phyloP scores from a whole-genome alignment of 1,140 invertebrate genomes.

The Zaprionus ghesquierei region DNA sequence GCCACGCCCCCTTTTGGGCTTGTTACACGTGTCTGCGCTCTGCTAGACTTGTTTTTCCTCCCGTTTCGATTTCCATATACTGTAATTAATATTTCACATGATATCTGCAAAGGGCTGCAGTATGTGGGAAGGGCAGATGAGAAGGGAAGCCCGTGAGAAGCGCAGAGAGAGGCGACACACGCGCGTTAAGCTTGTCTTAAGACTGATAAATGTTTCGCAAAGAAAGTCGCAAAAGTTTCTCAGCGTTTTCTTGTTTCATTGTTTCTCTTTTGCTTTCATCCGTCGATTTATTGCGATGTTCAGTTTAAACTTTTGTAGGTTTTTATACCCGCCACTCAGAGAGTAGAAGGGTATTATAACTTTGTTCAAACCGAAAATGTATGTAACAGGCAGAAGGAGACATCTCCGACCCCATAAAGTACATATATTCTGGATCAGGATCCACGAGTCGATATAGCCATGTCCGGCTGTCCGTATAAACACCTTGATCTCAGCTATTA shows the following conservation, averaged over 20 bases:
- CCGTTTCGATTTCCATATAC: conserved; percentile 63
- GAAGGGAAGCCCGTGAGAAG: neutral
- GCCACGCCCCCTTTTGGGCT: neutral
- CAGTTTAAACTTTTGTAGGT: neutral
- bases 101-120: neutral
- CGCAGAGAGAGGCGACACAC: neutral
- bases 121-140: no score
- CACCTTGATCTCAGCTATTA: no score
- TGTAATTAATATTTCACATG: conserved; percentile 56
- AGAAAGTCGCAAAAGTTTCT: neutral
- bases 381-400: no score
- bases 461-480: no score
- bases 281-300: neutral
- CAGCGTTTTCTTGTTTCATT: neutral
- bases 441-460: no score
- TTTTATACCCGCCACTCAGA: no score
- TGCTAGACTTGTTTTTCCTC: conserved; percentile 42
- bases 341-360: no score
- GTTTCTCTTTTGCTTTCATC: neutral
- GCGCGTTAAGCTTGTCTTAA: neutral
- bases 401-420: no score
- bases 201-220: neutral
- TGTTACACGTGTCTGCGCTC: conserved; percentile 21
- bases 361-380: no score
- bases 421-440: no score